phyloP scores from a whole-genome alignment of 2,797 vertebrate genomes.

The Gambelia wislizenii region DNA sequence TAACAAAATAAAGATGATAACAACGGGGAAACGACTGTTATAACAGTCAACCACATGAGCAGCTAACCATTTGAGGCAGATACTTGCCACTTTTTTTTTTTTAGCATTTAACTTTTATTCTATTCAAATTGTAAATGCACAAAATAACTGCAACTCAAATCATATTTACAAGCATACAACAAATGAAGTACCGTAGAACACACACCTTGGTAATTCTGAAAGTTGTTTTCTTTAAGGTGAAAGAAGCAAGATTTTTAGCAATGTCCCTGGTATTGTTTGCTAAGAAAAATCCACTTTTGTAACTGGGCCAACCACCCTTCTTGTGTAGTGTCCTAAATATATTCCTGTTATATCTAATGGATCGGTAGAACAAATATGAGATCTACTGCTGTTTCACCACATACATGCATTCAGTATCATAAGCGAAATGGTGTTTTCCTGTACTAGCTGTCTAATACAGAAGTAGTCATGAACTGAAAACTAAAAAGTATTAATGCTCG shows the following conservation, averaged over 20 bases:
- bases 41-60: neutral
- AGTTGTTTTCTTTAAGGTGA: slow-evolving; percentile 3
- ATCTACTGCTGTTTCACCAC: neutral
- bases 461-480: neutral
- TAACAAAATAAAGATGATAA: neutral
- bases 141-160: slow-evolving; percentile 25
- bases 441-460: neutral
- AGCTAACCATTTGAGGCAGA: neutral
- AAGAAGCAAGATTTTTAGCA: neutral
- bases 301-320: neutral
- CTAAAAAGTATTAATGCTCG: neutral
- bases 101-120: slow-evolving; percentile 18
- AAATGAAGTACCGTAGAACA: neutral
- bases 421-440: neutral
- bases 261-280: neutral
- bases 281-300: neutral
- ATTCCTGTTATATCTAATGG: neutral
- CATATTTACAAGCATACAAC: slow-evolving; percentile 26
- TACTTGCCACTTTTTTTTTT: too few relatives aligned
- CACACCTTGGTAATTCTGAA: neutral
- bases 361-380: neutral
- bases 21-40: neutral
- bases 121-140: slow-evolving; percentile 27
- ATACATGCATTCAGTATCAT: neutral
- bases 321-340: neutral